These are phyloP conservation scores for Prietella phreatophila DNA, from an alignment of 2,113 vertebrate genomes.

Conservation along the genomic window DNA sequence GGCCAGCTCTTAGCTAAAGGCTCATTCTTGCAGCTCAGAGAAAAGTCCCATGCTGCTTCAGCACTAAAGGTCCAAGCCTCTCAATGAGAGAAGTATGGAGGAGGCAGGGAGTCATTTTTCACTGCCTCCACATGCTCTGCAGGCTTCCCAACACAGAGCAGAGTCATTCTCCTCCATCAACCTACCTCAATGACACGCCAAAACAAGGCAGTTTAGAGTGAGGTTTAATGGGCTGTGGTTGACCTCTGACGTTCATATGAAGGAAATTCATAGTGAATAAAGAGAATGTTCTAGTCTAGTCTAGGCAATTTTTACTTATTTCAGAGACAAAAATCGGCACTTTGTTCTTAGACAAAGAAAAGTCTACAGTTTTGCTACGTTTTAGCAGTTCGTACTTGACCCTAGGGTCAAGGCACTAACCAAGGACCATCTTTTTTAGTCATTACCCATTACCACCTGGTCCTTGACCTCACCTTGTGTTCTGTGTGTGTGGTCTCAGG, in stretches of 20 bases:
- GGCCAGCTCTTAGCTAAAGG: slow-evolving; percentile 39
- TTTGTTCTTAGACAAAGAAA: background rate
- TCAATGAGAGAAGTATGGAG: slow-evolving; percentile 24
- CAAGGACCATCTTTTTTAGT: background rate
- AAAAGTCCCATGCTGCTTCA: background rate
- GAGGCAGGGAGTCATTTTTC: slow-evolving; percentile 30
- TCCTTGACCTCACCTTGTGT: slow-evolving; percentile 10
- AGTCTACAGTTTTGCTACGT: background rate
- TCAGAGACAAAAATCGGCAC: background rate
- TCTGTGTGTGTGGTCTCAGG: slow-evolving; percentile 68
- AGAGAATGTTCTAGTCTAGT: background rate
- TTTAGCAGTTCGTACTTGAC: background rate
- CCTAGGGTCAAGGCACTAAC: background rate
- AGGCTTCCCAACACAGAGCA: slow-evolving; percentile 3
- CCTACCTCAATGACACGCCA: slow-evolving; percentile 23
- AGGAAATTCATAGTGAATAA: slow-evolving; percentile 22
- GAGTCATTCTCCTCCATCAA: slow-evolving; percentile 14
- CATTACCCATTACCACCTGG: background rate
- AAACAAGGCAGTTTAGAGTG: background rate
- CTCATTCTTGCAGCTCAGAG: background rate
- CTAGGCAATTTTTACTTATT: background rate
- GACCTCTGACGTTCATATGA: slow-evolving; percentile 11
- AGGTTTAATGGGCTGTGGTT: slow-evolving; percentile 15
- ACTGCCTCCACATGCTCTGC: slow-evolving; percentile 26
- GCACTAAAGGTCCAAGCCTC: background rate